Evolutionary conservation across 1,140 invertebrate species (phyloP), one percentile per base, ranked within the genome.

Genomic region (Lutraria rhynchaena): DNA sequence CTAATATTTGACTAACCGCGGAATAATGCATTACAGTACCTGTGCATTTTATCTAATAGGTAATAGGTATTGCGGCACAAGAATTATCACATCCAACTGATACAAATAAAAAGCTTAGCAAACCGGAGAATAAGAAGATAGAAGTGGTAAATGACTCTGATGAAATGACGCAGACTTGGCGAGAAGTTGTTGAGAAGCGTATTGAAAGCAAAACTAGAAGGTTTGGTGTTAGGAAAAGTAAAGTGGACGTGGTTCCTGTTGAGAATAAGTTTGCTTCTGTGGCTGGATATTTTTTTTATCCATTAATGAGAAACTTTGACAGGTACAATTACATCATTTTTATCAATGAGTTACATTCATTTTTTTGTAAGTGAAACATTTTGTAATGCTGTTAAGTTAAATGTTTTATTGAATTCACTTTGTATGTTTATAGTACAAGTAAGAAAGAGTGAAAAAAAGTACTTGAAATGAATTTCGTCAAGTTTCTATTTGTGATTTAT

Each of bases 271-370:
- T 98, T 91, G 93, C 95, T 1, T 92, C 94, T 0, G 95, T 96
- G 0, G 95, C 95, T 0, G 95, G 95, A 2, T 94, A 94, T 46
- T 98, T 98, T 89, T 97, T 98, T 90, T 98, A 96, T 90, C 96
- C 96, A 0, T 90, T 98, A 0, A 90, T 98, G 3, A 93, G 95
- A 58, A 95, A 89, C 94, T 94, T 13, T 92, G 93, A 85, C 93
- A 92, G 81, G 88, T 83, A 24, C n/a, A n/a, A n/a, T n/a, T n/a
- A n/a, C n/a, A n/a, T n/a, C n/a, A n/a, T n/a, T n/a, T n/a, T n/a
- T n/a, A n/a, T n/a, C n/a, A n/a, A n/a, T n/a, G n/a, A n/a, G n/a
- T n/a, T n/a, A n/a, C n/a, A n/a, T n/a, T n/a, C n/a, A n/a, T n/a
- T n/a, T n/a, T n/a, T n/a, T n/a, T n/a, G n/a, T n/a, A n/a, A n/a